Conservation (phyloP, 1,140 invertebrate species). For the Tigriopus japonicus region DNA sequence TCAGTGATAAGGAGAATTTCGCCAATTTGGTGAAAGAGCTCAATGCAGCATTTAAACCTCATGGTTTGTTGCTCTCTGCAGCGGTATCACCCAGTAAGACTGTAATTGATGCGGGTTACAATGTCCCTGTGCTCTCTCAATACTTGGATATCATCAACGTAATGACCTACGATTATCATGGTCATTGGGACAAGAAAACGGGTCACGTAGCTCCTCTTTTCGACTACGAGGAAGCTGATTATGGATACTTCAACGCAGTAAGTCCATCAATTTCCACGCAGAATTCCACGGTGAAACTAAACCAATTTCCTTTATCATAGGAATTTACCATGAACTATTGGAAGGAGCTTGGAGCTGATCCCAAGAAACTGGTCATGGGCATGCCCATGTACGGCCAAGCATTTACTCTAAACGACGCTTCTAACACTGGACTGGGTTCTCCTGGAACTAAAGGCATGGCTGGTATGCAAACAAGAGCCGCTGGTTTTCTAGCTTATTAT, state of each 20-base stretch:
- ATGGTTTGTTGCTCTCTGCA: conserved; percentile 44
- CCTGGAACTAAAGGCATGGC: conserved; percentile 42
- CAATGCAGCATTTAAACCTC: conserved; percentile 22
- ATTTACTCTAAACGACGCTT: conserved; percentile 33
- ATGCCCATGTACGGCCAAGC: conserved; percentile 78
- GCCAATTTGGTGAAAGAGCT: conserved; percentile 22
- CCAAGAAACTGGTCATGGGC: conserved; percentile 61
- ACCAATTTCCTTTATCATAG: conserved; percentile 26
- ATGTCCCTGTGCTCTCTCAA: conserved; percentile 46
- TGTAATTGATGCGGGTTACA: conserved; percentile 64
- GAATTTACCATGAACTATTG: conserved; percentile 64
- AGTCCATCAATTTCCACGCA: conserved; percentile 16
- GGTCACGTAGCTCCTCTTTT: conserved; percentile 62
- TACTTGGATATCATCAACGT: conserved; percentile 66
- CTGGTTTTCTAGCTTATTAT: conserved; percentile 71
- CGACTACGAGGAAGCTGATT: conserved; percentile 51
- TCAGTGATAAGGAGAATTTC: conserved; percentile 48
- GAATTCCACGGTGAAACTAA: not conserved
- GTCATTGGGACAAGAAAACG: conserved; percentile 61
- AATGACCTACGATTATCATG: conserved; percentile 72
- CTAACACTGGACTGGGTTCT: conserved; percentile 3
- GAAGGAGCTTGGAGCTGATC: conserved; percentile 57
- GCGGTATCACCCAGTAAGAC: conserved; percentile 72
- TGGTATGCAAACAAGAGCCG: conserved; percentile 58
- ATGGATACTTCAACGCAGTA: conserved; percentile 29